Evolutionary conservation across 2,888 invertebrate species (phyloP), one percentile per base, ranked within the genome.

Genomic region (Pyralis farinalis): DNA sequence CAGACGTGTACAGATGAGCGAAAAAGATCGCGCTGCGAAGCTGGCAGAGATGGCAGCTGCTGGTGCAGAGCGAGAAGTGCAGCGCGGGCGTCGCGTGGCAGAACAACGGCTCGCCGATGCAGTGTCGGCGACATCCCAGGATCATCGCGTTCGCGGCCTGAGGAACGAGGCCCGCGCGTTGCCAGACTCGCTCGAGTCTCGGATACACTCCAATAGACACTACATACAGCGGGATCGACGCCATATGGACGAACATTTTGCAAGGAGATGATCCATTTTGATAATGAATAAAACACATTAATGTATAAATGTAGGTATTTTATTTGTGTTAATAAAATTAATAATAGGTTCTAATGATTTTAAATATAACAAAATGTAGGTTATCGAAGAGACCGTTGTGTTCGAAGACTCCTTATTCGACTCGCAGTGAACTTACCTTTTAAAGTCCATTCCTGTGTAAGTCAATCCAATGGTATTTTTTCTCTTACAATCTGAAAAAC

Each of bases 181-280:
- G 51, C 91, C 90, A 12, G 92, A 93, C 40, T 94, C 94, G 7
- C 93, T 98, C 0, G 97, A 96, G 65, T 92, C 93, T 47, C 91
- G 98, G 53, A 94, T 98, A 36, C 96, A 94, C 64, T 92, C 97
- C 8, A 98, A 97, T 70, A 92, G 95, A 31, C 96, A 97, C 74
- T 96, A 96, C 61, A 96, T 98, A 51, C 98, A 98, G 73, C 91
- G 97, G 42, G 94, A 94, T 2, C 91, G 91, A 11, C 84, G 90
- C 12, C 93, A 95, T 36, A 96, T 98, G 95, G 93, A 96, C 58
- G 91, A 92, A 46, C 94, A 97, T 79, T 98, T 98, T 86, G 95
- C 95, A 0, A 90, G 91, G 47, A 90, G 94, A 66, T 94, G 73
- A 66, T 30, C 6, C 4, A 16, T 16, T 16, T 16, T 16, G 16